Percentiles rank a stretch among this genome's conserved stretches.
Conservation (phyloP, 1,140 invertebrate species). For the Plodia interpunctella region DNA sequence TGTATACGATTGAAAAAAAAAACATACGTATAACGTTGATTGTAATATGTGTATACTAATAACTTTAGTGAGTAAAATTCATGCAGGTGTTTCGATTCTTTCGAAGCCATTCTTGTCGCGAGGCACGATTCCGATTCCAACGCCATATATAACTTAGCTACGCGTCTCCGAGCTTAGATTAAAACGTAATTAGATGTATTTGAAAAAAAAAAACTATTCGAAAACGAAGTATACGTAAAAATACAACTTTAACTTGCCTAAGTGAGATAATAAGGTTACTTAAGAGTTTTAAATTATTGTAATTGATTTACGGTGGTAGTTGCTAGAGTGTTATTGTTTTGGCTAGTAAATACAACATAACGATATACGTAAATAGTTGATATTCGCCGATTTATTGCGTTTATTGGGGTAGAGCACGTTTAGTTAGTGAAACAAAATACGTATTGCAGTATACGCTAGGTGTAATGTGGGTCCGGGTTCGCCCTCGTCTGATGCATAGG, state of each 20-base stretch:
- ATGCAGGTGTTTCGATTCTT: constrained; percentile 26
- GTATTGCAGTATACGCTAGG: constrained; percentile 72
- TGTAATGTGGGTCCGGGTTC: constrained; percentile 46
- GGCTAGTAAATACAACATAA: constrained; percentile 56
- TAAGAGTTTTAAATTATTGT: constrained; percentile 75
- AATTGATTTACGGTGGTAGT: constrained; percentile 69
- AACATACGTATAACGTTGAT: constrained; percentile 74
- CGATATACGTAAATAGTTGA: constrained; percentile 56
- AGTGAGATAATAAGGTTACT: constrained; percentile 72
- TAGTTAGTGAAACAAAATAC: constrained; percentile 71
- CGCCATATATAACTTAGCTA: constrained; percentile 45
- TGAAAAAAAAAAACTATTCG: constrained; percentile 55
- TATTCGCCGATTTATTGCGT: constrained; percentile 45
- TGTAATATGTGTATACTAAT: constrained; percentile 76
- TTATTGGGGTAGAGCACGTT: constrained; percentile 50
- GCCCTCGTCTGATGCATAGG: constrained; percentile 3
- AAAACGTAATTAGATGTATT: constrained; percentile 67
- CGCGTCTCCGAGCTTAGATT: constrained; percentile 64
- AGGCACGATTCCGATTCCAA: constrained; percentile 30
- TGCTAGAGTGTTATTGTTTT: constrained; percentile 66
- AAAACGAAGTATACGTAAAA: constrained; percentile 76
- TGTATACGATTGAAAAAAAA: constrained; percentile 74
- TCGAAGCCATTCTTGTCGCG: constrained; percentile 31
- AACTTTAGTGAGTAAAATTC: constrained; percentile 43
- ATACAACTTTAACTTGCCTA: constrained; percentile 74